phyloP scores from a whole-genome alignment of 2,888 invertebrate species.

The Ametastegia equiseti region DNA sequence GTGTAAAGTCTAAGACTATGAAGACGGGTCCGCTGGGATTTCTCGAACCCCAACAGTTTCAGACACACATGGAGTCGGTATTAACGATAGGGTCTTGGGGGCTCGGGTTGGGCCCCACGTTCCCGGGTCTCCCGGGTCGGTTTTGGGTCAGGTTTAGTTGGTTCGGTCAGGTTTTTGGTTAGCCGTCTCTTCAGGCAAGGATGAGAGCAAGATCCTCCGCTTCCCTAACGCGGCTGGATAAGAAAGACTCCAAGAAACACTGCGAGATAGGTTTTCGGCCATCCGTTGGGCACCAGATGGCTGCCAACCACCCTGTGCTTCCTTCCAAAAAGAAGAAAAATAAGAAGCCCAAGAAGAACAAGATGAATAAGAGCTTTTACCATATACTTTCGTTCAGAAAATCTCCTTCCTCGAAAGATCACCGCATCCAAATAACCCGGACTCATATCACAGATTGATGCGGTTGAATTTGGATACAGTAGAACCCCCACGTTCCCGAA shows the following conservation, averaged over 20 bases:
- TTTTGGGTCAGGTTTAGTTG: background rate
- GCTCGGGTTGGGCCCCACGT: background rate
- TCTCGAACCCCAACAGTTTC: slow-evolving; percentile 10
- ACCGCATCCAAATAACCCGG: too few relatives aligned
- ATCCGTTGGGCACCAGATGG: slow-evolving; percentile 36
- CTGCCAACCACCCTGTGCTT: slow-evolving; percentile 6
- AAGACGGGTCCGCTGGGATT: background rate
- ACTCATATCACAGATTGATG: too few relatives aligned
- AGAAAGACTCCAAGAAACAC: background rate
- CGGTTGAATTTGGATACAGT: background rate
- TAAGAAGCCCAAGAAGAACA: background rate
- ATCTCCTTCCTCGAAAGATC: too few relatives aligned
- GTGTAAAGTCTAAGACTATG: slow-evolving; percentile 3
- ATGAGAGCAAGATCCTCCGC: slow-evolving; percentile 8
- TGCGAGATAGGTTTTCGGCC: background rate
- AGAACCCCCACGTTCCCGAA: background rate
- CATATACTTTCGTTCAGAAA: too few relatives aligned
- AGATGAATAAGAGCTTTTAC: background rate
- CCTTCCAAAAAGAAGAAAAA: background rate
- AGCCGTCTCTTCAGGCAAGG: background rate
- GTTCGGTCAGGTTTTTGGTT: background rate
- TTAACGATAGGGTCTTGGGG: slow-evolving; percentile 41
- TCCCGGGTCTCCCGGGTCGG: background rate
- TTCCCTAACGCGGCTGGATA: background rate
- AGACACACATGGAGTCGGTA: slow-evolving; percentile 39